Evolutionary conservation across 1,140 invertebrate genomes (phyloP).

Genomic region (Scaptomyza hsui): DNA sequence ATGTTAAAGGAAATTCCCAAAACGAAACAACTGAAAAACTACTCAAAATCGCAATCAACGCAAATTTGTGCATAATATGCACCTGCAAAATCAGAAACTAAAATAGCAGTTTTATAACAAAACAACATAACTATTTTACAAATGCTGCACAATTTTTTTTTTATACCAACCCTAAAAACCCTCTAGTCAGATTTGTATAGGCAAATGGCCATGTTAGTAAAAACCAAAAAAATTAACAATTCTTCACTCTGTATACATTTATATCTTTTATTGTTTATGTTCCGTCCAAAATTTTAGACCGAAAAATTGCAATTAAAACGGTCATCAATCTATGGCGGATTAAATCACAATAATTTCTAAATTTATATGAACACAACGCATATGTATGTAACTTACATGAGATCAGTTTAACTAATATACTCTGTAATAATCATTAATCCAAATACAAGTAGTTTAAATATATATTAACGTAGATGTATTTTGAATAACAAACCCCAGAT

Average conservation of each 20-base stretch:
- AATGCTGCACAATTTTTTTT: constrained; percentile 34
- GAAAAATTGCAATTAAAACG: constrained; percentile 18
- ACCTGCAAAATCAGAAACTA: constrained; percentile 11
- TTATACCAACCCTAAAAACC: background rate
- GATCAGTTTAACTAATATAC: constrained; percentile 32
- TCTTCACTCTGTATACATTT: constrained; percentile 21
- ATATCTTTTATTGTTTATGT: constrained; percentile 55
- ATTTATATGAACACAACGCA: constrained; percentile 3
- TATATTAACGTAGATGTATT: constrained; percentile 18
- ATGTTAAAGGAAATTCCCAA: constrained; percentile 7
- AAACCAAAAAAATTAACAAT: constrained; percentile 40
- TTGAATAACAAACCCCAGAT: constrained; percentile 53
- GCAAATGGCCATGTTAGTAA: background rate
- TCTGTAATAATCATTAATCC: constrained; percentile 20
- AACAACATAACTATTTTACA: constrained; percentile 15
- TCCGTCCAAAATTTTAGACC: constrained; percentile 61
- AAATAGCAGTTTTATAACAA: constrained; percentile 11
- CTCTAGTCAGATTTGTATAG: constrained; percentile 35
- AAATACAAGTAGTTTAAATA: constrained; percentile 16
- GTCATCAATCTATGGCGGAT: background rate
- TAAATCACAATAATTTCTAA: constrained; percentile 1
- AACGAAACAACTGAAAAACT: background rate
- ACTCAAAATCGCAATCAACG: constrained; percentile 40
- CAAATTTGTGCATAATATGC: constrained; percentile 16
- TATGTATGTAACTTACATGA: constrained; percentile 13